Evolutionary conservation across 2,797 vertebrate genomes (phyloP), one percentile per base, ranked within the genome.

Genomic region (Eulemur rubriventer): DNA sequence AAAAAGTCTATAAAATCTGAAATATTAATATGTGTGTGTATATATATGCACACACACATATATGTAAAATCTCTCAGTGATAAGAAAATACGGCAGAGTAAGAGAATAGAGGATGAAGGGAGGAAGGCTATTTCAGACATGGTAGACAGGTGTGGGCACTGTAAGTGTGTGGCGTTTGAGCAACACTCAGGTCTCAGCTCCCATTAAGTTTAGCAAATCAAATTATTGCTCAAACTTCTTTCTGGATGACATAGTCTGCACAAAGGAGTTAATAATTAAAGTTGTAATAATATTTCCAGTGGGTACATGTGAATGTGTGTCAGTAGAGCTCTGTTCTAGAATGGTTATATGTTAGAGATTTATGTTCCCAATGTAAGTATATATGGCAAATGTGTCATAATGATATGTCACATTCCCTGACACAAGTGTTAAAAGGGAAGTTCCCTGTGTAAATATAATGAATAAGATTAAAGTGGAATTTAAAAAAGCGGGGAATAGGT

Each of bases 91-190:
- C 26, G 6, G 22, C 22, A 79, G 22, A 55, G 13, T 38, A 79
- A 35, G 20, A 55, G 22, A 48, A 46, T 14, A 22, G n/a, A 70
- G 16, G 38, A 63, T 1, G 1, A 70, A 22, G 11, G 46, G 22
- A 76, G 6, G 1, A 11, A 73, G 35, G 30, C 30, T 61, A 6
- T 30, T 75, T 6, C 9, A 52, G 38, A 61, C 0, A 0, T 3
- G 30, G 3, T 24, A 28, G 1, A 48, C 24, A 4, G 10, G n/a
- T 6, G 18, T 38, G 5, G 14, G 57, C 28, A 35, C 46, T 73
- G 12, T 48, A n/a, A 83, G 7, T 4, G 38, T 52, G 33, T 6
- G 22, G 24, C 20, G 16, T 17, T 86, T 48, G 38, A 16, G 30
- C 14, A 69, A 79, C 8, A 18, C 26, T 72, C 48, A 52, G 13